Percentiles rank a stretch among this genome's conserved stretches.
Evolutionary conservation across 1,140 invertebrate genomes (phyloP).

Genomic region (Hydropsyche tenuis): DNA sequence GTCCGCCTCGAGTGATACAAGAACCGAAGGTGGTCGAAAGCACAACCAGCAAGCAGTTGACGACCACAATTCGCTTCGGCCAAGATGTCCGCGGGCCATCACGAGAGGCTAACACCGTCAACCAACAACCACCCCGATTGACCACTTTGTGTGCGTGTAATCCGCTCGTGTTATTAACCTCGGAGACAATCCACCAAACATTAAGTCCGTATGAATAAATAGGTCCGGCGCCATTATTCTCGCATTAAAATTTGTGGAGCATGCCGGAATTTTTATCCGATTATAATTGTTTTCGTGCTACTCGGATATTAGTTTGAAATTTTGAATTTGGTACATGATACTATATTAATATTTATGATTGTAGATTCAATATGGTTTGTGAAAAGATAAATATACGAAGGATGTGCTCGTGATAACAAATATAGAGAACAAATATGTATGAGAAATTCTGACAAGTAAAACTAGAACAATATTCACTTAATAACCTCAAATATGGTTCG

Average conservation of each 20-base stretch:
- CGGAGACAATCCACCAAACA: conserved; percentile 2
- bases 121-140: neutral
- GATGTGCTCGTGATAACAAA: no score
- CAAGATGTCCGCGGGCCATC: conserved; percentile 17
- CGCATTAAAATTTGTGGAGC: neutral
- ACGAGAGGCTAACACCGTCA: neutral
- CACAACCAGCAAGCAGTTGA: neutral
- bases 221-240: conserved; percentile 6
- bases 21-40: conserved; percentile 1
- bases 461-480: no score
- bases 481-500: no score
- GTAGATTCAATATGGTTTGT: no score
- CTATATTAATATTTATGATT: no score
- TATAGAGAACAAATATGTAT: no score
- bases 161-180: conserved; percentile 20
- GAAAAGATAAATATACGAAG: no score
- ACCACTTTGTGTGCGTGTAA: neutral
- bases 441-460: no score
- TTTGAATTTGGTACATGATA: no score
- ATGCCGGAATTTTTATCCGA: conserved; percentile 5
- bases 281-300: conserved; percentile 8
- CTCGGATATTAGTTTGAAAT: no score
- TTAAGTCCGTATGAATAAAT: neutral
- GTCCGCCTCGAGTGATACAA: conserved; percentile 17
- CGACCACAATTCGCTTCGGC: conserved; percentile 16